Percentiles rank a stretch among this genome's conserved stretches.
Conservation (phyloP, 2,113 vertebrate species). For the Zeus faber region DNA sequence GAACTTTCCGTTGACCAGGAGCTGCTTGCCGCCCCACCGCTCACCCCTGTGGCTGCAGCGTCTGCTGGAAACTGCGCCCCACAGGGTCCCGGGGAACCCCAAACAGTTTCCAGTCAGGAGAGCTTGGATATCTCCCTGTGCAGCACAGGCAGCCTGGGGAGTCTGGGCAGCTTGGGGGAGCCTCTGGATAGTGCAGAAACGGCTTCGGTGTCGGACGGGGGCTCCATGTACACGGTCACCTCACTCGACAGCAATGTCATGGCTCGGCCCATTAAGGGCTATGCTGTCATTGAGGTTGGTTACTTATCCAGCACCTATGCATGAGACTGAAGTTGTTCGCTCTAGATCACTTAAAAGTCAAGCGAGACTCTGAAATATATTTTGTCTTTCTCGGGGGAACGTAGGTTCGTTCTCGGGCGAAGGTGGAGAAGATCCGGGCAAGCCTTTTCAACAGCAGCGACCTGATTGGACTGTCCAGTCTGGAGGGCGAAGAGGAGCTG, state of each 20-base stretch:
- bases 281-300: slow-evolving; percentile 94
- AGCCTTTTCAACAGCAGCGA: slow-evolving; percentile 97
- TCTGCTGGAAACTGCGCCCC: slow-evolving; percentile 66
- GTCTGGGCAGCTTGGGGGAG: slow-evolving; percentile 90
- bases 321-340: background rate
- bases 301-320: background rate
- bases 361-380: background rate
- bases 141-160: slow-evolving; percentile 92
- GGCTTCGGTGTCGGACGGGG: slow-evolving; percentile 80
- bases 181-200: slow-evolving; percentile 84
- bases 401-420: slow-evolving; percentile 92
- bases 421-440: slow-evolving; percentile 96
- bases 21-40: slow-evolving; percentile 69
- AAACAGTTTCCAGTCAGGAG: slow-evolving; percentile 92
- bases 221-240: slow-evolving; percentile 86
- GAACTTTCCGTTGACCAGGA: slow-evolving; percentile 88
- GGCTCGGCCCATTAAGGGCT: slow-evolving; percentile 90
- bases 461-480: slow-evolving; percentile 92
- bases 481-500: slow-evolving; percentile 93
- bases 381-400: background rate
- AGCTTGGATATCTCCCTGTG: slow-evolving; percentile 92
- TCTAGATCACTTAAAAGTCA: slow-evolving; percentile 5
- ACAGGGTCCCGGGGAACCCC: slow-evolving; percentile 79
- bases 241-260: slow-evolving; percentile 85
- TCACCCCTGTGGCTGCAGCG: slow-evolving; percentile 64